Conservation (phyloP, 2,888 invertebrate species). For the Euplexia lucipara region DNA sequence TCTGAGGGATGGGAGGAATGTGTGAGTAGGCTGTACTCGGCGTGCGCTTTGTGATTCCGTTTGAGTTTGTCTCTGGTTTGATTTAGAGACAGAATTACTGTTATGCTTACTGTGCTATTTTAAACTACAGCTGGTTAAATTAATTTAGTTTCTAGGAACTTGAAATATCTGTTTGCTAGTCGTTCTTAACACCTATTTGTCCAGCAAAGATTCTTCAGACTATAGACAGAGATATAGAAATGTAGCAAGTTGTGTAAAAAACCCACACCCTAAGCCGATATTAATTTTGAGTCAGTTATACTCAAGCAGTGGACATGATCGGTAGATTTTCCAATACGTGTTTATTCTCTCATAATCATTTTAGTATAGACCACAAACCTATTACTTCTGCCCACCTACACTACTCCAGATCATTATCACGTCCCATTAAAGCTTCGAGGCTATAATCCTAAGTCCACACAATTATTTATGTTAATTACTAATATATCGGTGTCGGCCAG, state of each 20-base stretch:
- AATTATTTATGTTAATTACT: slow-evolving; percentile 55
- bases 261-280: too few relatives aligned
- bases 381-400: slow-evolving; percentile 3
- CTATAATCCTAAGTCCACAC: slow-evolving; percentile 48
- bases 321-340: neutral
- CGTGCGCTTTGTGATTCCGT: slow-evolving; percentile 12
- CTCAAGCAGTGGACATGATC: neutral
- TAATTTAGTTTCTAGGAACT: too few relatives aligned
- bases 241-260: too few relatives aligned
- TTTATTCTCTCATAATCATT: neutral
- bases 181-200: too few relatives aligned
- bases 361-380: neutral
- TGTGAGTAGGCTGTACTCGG: slow-evolving; percentile 11
- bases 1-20: slow-evolving; percentile 17
- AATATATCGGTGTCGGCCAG: slow-evolving; percentile 38
- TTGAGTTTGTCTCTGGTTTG: neutral
- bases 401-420: slow-evolving; percentile 29
- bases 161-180: too few relatives aligned
- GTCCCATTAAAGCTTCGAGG: neutral
- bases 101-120: too few relatives aligned
- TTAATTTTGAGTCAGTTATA: too few relatives aligned
- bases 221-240: too few relatives aligned
- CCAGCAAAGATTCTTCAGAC: too few relatives aligned
- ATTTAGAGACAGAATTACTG: too few relatives aligned
- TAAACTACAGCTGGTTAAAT: neutral